Conservation (phyloP, 2,797 vertebrate species). For the Picus viridis region DNA sequence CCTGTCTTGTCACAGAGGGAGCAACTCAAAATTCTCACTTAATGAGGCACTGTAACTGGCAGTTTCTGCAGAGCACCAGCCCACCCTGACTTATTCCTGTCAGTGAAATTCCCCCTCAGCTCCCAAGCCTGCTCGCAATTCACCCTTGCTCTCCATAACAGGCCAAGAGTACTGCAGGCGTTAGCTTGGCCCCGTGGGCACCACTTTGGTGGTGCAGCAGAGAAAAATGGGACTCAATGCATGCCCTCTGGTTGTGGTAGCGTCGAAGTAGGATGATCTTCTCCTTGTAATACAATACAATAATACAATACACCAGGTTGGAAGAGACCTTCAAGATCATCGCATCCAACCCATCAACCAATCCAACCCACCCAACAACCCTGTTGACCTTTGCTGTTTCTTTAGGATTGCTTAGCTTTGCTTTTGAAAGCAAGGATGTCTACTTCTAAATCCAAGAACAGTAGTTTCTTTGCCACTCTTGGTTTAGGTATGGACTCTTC, state of each 20-base stretch:
- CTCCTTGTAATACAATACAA: no score
- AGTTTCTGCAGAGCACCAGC: background rate
- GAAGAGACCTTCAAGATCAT: no score
- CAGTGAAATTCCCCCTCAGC: background rate
- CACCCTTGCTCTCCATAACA: background rate
- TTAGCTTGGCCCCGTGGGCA: background rate
- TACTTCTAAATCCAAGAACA: background rate
- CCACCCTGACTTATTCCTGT: background rate
- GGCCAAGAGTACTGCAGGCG: background rate
- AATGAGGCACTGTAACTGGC: background rate
- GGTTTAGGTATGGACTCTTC: background rate
- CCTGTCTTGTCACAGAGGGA: background rate
- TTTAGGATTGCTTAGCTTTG: background rate
- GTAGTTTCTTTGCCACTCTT: background rate
- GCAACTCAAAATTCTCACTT: background rate
- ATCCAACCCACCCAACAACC: no score
- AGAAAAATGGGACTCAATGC: background rate
- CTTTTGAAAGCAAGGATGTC: background rate
- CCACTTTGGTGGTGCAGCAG: background rate
- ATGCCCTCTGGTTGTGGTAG: background rate
- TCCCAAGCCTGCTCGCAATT: background rate
- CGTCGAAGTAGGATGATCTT: background rate
- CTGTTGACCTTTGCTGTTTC: background rate
- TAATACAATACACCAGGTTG: no score
- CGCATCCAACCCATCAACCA: no score